Conservation (phyloP, 2,888 invertebrate genomes). For the Stegana nigrithorax region DNA sequence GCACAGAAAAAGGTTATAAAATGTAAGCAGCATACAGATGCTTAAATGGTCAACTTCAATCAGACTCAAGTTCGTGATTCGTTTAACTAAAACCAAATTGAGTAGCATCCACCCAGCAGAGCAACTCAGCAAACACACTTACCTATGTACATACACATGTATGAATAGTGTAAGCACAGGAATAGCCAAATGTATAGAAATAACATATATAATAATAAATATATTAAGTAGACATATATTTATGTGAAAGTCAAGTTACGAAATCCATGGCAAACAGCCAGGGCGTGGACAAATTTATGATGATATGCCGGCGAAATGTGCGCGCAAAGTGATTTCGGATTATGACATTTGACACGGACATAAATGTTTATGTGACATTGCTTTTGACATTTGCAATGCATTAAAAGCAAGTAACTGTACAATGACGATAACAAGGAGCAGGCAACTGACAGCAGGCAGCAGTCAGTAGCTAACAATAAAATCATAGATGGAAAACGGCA, state of each 20-base stretch:
- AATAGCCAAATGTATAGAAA: constrained; percentile 19
- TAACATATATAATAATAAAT: constrained; percentile 25
- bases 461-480: too few relatives aligned
- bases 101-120: background rate
- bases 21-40: background rate
- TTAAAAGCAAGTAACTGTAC: background rate
- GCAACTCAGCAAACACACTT: too few relatives aligned
- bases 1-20: background rate
- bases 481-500: too few relatives aligned
- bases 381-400: too few relatives aligned
- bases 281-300: constrained; percentile 35
- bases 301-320: constrained; percentile 21
- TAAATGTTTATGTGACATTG: constrained; percentile 37
- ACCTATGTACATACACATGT: too few relatives aligned
- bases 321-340: constrained; percentile 46
- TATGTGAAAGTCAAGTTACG: background rate
- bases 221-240: constrained; percentile 17
- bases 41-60: constrained; percentile 29
- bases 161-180: constrained; percentile 2
- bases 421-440: too few relatives aligned
- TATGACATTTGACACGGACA: constrained; percentile 51
- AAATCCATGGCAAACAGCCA: constrained; percentile 12
- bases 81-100: constrained; percentile 35
- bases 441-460: too few relatives aligned
- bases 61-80: constrained; percentile 37